Conservation (phyloP, 2,113 vertebrate species). For the Illadopsis cleaveri region DNA sequence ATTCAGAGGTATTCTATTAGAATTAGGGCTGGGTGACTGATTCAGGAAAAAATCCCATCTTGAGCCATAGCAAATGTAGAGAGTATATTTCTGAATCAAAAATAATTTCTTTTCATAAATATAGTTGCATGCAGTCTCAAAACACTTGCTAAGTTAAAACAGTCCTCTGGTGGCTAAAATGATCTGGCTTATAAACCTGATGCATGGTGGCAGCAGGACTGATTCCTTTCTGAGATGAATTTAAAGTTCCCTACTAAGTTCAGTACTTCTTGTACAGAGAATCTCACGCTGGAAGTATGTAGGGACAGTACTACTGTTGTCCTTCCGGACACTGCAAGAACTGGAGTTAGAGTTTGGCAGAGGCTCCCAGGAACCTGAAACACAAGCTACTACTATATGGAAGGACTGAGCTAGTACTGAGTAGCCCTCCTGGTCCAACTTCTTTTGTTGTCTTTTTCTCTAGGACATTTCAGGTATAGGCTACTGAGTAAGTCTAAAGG, state of each 20-base stretch:
- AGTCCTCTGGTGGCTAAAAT: neutral
- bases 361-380: neutral
- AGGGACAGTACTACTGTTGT: neutral
- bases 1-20: conserved; percentile 69
- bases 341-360: neutral
- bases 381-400: accelerated
- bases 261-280: neutral
- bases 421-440: neutral
- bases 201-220: neutral
- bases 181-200: neutral
- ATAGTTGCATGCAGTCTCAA: neutral
- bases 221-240: neutral
- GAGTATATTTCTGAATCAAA: neutral
- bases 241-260: neutral
- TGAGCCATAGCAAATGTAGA: conserved; percentile 13
- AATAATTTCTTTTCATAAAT: neutral
- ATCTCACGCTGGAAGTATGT: neutral
- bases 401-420: neutral
- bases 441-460: neutral
- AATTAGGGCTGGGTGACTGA: conserved; percentile 68
- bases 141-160: neutral
- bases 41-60: conserved; percentile 33
- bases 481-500: neutral
- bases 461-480: neutral
- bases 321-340: neutral